Conservation (phyloP, 2,113 vertebrate genomes). For the Ciconia boyciana region DNA sequence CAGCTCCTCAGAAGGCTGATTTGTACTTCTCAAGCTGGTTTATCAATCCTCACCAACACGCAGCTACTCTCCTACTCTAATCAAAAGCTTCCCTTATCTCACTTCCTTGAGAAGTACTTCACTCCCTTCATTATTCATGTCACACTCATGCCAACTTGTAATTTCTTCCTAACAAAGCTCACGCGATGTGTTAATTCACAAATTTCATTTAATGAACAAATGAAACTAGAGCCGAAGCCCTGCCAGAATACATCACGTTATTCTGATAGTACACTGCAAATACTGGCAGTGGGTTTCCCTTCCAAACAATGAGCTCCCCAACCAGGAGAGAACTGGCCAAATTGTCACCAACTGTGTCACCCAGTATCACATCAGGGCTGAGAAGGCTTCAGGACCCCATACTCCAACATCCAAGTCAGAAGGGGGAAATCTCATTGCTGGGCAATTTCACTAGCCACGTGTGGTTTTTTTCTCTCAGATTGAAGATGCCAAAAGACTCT, state of each 20-base stretch:
- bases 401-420: not conserved
- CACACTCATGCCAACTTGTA: not conserved
- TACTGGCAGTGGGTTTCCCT: not conserved
- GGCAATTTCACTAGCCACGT: conserved; percentile 30
- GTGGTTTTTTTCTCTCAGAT: not conserved
- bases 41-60: not conserved
- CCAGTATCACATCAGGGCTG: not conserved
- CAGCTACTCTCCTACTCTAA: conserved; percentile 11
- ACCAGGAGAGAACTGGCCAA: not conserved
- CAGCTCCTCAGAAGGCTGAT: not conserved
- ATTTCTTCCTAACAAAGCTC: not conserved
- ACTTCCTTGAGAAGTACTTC: conserved; percentile 29
- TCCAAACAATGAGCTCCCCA: not conserved
- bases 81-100: conserved; percentile 42
- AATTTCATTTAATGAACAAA: conserved; percentile 18
- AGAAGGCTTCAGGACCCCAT: not conserved
- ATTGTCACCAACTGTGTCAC: not conserved
- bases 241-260: not conserved
- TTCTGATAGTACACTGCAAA: not conserved
- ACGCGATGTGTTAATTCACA: not conserved
- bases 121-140: not conserved
- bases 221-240: not conserved
- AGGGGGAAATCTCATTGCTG: not conserved
- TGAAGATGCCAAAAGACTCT: conserved; percentile 41
- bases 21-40: conserved; percentile 31